Percentiles rank a stretch among this genome's conserved stretches.
Conservation (phyloP, 92 coral and sea anemone species). For the Heliopora coerulea region DNA sequence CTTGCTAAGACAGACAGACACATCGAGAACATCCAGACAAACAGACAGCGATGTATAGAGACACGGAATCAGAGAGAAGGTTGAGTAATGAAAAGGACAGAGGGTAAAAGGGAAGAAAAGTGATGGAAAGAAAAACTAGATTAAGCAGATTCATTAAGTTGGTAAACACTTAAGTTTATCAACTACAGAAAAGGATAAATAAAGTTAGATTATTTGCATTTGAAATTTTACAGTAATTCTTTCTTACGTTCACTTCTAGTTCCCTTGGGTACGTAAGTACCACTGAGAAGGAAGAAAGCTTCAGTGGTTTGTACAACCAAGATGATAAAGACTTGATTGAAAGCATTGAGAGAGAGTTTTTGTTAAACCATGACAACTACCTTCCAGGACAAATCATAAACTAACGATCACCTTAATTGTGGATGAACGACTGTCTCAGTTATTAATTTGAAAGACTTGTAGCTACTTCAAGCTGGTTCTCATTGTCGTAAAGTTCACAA, state of each 20-base stretch:
- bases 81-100: not conserved
- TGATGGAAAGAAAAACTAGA: not conserved
- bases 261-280: not conserved
- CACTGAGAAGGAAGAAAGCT: slow-evolving; percentile 20
- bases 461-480: no score
- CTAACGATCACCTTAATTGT: not conserved
- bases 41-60: not conserved
- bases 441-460: no score
- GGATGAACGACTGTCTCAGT: not conserved
- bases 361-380: slow-evolving; percentile 23
- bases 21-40: not conserved
- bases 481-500: no score
- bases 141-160: no score
- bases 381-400: slow-evolving; percentile 65
- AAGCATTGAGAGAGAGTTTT: slow-evolving; percentile 80
- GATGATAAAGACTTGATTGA: slow-evolving; percentile 81
- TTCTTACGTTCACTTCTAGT: not conserved
- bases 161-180: no score
- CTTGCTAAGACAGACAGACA: not conserved
- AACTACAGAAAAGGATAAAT: no score
- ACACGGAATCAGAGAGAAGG: no score
- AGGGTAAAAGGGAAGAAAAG: slow-evolving; percentile 1
- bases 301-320: slow-evolving; percentile 66
- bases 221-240: not conserved
- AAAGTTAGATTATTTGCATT: no score